A percentile compares a stretch with the other conserved stretches of the same genome.
phyloP scores from a whole-genome alignment of 2,113 vertebrate species.

The Pteropus alecto region DNA sequence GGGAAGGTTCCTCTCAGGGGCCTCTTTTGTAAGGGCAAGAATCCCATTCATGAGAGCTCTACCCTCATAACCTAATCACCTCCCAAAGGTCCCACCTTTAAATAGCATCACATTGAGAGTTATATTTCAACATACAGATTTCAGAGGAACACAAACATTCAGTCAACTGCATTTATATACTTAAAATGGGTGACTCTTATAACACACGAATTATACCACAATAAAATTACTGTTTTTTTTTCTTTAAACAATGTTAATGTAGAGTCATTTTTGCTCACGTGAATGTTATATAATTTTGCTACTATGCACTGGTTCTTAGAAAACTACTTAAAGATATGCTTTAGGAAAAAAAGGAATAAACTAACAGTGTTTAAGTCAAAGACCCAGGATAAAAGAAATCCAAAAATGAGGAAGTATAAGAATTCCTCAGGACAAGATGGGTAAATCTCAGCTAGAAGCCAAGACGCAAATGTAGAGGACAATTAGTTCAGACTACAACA shows the following conservation, averaged over 20 bases:
- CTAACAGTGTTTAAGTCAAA: neutral
- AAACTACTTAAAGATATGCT: neutral
- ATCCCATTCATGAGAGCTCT: neutral
- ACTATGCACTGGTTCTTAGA: neutral
- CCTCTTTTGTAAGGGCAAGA: neutral
- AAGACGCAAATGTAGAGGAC: neutral
- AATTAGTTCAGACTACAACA: neutral
- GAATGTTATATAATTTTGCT: neutral
- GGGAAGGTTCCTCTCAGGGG: neutral
- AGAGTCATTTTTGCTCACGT: neutral
- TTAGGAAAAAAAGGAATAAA: neutral
- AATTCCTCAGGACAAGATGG: neutral
- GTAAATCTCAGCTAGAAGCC: neutral
- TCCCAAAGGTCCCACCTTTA: neutral
- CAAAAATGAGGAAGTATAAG: neutral
- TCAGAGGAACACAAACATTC: neutral
- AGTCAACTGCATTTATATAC: neutral
- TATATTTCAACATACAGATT: neutral
- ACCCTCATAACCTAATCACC: neutral
- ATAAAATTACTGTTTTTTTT: neutral
- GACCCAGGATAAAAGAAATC: neutral
- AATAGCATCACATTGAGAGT: neutral
- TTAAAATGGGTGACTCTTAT: neutral
- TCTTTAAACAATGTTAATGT: neutral
- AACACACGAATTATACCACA: neutral